A percentile compares a stretch with the other conserved stretches of the same genome.
Conservation (phyloP, 2,797 vertebrate genomes). For the Sebastiscus tertius region DNA sequence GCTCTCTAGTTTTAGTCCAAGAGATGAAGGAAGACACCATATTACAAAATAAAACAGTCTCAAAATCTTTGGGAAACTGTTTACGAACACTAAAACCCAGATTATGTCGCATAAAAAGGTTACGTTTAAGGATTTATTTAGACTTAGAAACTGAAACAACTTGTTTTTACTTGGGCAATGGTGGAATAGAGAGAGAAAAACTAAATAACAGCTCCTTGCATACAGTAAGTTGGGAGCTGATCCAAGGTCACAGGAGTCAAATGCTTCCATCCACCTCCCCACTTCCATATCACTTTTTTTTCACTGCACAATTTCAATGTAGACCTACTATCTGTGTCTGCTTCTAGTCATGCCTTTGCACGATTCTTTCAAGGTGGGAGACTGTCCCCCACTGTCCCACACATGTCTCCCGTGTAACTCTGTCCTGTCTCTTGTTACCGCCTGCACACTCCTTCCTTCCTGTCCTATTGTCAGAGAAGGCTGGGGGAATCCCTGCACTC, state of each 20-base stretch:
- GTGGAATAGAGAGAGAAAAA: neutral
- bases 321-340: neutral
- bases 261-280: slow-evolving; percentile 19
- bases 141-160: neutral
- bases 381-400: neutral
- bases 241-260: slow-evolving; percentile 21
- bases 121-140: neutral
- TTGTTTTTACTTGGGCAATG: neutral
- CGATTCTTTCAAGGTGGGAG: neutral
- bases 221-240: neutral
- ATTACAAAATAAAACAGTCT: neutral
- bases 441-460: slow-evolving; percentile 80
- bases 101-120: neutral
- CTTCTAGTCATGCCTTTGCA: neutral
- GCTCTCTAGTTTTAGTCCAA: slow-evolving; percentile 13
- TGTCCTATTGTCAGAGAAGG: slow-evolving; percentile 77
- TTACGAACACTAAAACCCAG: neutral
- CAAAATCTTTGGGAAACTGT: neutral
- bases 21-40: neutral
- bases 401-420: slow-evolving; percentile 27
- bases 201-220: neutral
- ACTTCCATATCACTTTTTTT: slow-evolving; percentile 33
- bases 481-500: slow-evolving; percentile 79
- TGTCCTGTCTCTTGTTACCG: slow-evolving; percentile 61
- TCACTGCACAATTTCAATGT: slow-evolving; percentile 18